Base-by-base conservation (phyloP, 2,113 vertebrate genomes). In the Cochlearius cochlearius region DNA sequence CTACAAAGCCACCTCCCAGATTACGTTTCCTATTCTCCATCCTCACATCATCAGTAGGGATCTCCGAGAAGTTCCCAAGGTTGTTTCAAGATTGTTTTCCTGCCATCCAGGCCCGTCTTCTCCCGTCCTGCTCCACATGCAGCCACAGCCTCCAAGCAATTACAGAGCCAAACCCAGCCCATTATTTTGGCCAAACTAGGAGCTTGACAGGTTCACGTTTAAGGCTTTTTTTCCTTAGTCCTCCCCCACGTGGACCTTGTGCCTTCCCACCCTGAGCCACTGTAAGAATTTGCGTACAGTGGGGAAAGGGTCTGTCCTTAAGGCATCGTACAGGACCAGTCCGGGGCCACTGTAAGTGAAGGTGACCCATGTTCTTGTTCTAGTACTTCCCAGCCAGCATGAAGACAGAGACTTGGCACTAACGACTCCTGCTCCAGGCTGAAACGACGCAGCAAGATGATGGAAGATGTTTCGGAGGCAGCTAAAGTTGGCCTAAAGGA, bases 91-190 rank as follows among this genome's bases (percentile, higher is more conserved):
- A 50, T 21, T n/a, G 29, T 82, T 68, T 56, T 39, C 47, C 69
- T 62, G 21, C 18, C 6, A 1, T 21, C 8, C n/a, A 30, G 36
- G 34, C 8, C 27, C 10, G 1, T 59, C 26, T 53, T 15, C 27
- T 74, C 27, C 23, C 1, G 2, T n/a, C 39, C n/a, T 47, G 29
- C 66, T 74, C 21, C 1, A 0, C 0, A 0, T 47, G 43, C 18
- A 59, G 22, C 62, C 34, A 63, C 26, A 52, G 55, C 15, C 49
- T 63, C 34, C 38, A 38, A 32, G 21, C 12, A 68, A 39, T 16
- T 14, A 30, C 12, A 91, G 71, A 60, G 30, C 47, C 55, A 21
- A 84, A 67, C 11, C 15, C 8, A 55, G 30, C 23, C 19, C 16
- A 7, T 34, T 49, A 29, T 32, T 81, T 53, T 4, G 19, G 11